Evolutionary conservation across 2,888 invertebrate species (phyloP), one percentile per base, ranked within the genome.

Genomic region (Tipula confusa): DNA sequence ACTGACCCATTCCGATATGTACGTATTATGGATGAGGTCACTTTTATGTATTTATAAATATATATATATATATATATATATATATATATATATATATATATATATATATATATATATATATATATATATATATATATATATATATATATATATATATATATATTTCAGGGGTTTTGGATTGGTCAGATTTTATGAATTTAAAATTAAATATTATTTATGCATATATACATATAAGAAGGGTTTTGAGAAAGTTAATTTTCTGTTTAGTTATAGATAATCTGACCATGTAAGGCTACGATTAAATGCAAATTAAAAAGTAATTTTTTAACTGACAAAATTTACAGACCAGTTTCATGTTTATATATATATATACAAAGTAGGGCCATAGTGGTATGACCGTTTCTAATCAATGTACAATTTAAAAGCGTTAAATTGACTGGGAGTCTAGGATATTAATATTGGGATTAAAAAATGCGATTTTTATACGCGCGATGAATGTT

Each of bases 291-390:
- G 64, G 9, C 64, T 64, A 64, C 64, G 64, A 64, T 64, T 64
- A 64, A 64, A 64, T 64, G 64, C 64, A 64, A 64, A 64, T 64
- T 64, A 24, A 64, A 64, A 64, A 24, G 64, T 24, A 64, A 64
- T 64, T 64, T 43, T 64, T 64, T 64, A 64, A 64, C 64, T 64
- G 64, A 64, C 64, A 64, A 64, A 64, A 64, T 64, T 64, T 64
- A 64, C 24, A 1, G 24, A 64, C 18, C 18, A 18, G 48, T 38
- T 38, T 38, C 9, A 13, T 9, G n/a, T n/a, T n/a, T n/a, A n/a
- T n/a, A n/a, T n/a, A n/a, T n/a, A n/a, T n/a, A n/a, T n/a, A n/a
- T n/a, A n/a, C n/a, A n/a, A n/a, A n/a, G n/a, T 9, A 64, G 64
- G 64, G 24, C 18, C 64, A 24, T 24, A 24, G 9, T 64, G 64